Percentiles rank a stretch among this genome's conserved stretches.
Conservation (phyloP, 2,888 invertebrate species). For the Apantesis nais region DNA sequence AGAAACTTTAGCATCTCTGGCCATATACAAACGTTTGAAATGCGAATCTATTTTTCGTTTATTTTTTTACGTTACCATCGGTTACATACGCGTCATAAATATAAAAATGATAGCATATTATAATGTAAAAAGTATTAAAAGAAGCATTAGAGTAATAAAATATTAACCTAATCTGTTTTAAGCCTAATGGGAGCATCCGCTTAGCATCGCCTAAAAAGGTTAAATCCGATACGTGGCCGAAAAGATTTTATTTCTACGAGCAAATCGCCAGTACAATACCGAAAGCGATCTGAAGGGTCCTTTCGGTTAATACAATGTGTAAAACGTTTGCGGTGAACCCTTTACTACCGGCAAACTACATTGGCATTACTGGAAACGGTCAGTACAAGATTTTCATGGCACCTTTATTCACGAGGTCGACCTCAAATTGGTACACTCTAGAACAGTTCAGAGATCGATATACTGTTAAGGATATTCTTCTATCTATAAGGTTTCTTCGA, state of each 20-base stretch:
- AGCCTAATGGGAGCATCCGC: not conserved
- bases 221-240: not conserved
- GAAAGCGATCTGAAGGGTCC: not conserved
- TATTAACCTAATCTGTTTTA: not conserved
- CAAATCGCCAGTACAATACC: not conserved
- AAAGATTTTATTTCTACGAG: conserved; percentile 1
- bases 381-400: not conserved
- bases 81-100: not conserved
- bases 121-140: not conserved
- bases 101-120: not conserved
- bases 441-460: not conserved
- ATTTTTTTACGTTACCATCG: not conserved
- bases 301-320: conserved; percentile 1
- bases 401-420: not conserved
- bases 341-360: conserved; percentile 5
- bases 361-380: not conserved
- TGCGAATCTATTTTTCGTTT: no score
- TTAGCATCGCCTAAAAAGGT: not conserved
- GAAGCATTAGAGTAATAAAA: not conserved
- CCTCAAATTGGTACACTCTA: not conserved
- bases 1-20: not conserved
- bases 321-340: conserved; percentile 1
- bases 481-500: not conserved
- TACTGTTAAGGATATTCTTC: no score
- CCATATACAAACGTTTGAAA: no score